These are phyloP conservation scores for Bellardia pandia DNA, from an alignment of 2,888 invertebrate genomes.

Conservation along the genomic window DNA sequence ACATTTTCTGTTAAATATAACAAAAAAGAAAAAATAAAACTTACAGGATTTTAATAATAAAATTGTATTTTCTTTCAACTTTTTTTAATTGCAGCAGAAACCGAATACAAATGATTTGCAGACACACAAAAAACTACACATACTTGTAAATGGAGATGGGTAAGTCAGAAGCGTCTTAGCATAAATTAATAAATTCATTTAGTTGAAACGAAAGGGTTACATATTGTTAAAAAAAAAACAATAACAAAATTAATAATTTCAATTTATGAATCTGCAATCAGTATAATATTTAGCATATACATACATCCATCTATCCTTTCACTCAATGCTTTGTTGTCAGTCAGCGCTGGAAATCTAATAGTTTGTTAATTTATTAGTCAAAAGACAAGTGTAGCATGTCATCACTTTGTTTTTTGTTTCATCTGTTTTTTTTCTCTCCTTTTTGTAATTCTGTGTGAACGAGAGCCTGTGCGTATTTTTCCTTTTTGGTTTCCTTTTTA, in stretches of 20 bases:
- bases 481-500: conserved; percentile 6
- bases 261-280: conserved; percentile 17
- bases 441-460: not conserved
- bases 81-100: conserved; percentile 2
- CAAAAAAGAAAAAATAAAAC: not conserved
- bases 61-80: not conserved
- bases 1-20: not conserved
- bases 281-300: not conserved
- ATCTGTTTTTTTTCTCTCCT: not conserved
- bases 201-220: not conserved
- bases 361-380: conserved; percentile 27
- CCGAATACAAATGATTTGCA: not conserved
- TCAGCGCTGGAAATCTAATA: conserved; percentile 21
- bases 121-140: not conserved
- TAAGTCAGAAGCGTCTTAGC: not conserved
- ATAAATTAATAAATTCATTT: not conserved
- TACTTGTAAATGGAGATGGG: not conserved
- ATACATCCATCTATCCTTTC: not conserved
- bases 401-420: conserved; percentile 8
- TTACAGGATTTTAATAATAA: conserved; percentile 30
- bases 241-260: not conserved
- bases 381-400: conserved; percentile 38
- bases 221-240: not conserved
- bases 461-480: conserved; percentile 5
- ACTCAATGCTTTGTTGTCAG: not conserved